Conservation (phyloP, 2,113 vertebrate species). For the Psophia crepitans region DNA sequence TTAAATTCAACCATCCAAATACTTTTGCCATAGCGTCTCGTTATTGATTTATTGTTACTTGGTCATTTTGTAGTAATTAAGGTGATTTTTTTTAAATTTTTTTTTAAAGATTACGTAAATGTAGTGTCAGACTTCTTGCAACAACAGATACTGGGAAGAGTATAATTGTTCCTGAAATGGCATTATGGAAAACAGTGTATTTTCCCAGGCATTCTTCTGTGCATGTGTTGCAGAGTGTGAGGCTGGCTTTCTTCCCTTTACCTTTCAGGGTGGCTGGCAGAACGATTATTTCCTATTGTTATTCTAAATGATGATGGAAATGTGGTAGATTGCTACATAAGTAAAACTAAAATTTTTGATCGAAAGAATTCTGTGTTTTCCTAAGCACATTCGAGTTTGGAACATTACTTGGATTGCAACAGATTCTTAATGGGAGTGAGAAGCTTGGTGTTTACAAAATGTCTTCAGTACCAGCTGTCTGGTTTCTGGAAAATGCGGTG, state of each 20-base stretch:
- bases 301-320: not conserved
- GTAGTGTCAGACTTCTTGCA: not conserved
- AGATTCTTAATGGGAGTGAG: not conserved
- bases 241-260: not conserved
- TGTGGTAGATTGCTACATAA: not conserved
- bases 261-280: not conserved
- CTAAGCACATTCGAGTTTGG: not conserved
- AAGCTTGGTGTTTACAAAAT: not conserved
- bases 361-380: not conserved
- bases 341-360: not conserved
- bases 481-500: constrained; percentile 1
- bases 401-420: not conserved
- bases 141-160: not conserved
- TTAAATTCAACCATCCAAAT: not conserved
- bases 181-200: not conserved
- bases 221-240: not conserved
- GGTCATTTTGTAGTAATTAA: not conserved
- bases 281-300: not conserved
- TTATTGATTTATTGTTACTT: not conserved
- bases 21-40: not conserved
- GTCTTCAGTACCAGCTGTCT: not conserved
- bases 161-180: not conserved
- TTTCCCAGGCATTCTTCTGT: not conserved
- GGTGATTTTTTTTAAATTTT: not conserved
- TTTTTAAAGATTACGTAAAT: not conserved